These are phyloP conservation scores for Gymnothorax javanicus DNA, from an alignment of 2,797 vertebrate species.

Conservation along the genomic window DNA sequence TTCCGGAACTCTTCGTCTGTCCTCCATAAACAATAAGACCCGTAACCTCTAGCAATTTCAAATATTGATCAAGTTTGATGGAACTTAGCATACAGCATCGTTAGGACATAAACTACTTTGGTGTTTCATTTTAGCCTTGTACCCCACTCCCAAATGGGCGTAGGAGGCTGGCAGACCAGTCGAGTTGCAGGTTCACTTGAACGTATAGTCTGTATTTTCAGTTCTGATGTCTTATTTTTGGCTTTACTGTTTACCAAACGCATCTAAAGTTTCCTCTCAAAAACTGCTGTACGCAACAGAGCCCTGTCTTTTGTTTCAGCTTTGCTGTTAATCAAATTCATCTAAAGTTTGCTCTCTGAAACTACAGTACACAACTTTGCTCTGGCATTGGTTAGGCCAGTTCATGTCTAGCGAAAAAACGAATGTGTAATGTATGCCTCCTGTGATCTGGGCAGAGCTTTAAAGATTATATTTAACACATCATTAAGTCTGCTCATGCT, in stretches of 20 bases:
- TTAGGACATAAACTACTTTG: no score
- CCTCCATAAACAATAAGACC: no score
- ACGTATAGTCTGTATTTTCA: neutral
- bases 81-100: no score
- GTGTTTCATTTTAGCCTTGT: no score
- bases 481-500: neutral
- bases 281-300: neutral
- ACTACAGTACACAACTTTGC: neutral
- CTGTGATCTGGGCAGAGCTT: conserved; percentile 3
- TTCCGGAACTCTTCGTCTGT: no score
- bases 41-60: no score
- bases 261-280: neutral
- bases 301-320: neutral
- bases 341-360: neutral
- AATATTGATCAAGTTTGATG: no score
- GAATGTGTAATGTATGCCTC: neutral
- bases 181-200: neutral
- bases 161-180: no score
- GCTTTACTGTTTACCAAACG: neutral
- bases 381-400: neutral
- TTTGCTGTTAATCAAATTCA: neutral
- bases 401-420: neutral
- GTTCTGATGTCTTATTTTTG: neutral
- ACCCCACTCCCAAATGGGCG: no score
- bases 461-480: conserved; percentile 13